Evolutionary conservation across 2,888 invertebrate genomes (phyloP), one percentile per base, ranked within the genome.

Genomic region (Athetis lepigone): DNA sequence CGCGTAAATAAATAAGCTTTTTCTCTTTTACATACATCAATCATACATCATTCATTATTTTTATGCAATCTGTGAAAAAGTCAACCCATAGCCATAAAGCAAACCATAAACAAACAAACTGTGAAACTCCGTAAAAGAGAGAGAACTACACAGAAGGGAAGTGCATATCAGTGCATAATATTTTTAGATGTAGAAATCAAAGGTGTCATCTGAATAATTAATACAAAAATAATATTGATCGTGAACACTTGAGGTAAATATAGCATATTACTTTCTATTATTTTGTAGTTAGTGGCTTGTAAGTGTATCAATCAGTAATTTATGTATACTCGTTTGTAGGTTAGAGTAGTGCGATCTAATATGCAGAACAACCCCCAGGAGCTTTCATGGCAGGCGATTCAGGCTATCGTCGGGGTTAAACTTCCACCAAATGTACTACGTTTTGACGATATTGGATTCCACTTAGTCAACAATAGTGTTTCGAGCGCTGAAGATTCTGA

Each of bases 321-420:
- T 86, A 83, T 89, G 80, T 86, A 91, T 89, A 90, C 90, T 93
- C 92, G 88, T 95, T 95, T 95, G 89, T 95, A 95, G 95, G 95
- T 95, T 95, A 95, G 89, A 94, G 88, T 95, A 94, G 95, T 93
- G 89, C 95, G 92, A 93, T 92, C 90, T 94, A 95, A 93, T 94
- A 95, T 95, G 95, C 95, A 95, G 95, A 95, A 93, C 94, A 95
- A 95, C 95, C 95, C 95, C 93, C 95, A 95, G 92, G 94, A 95
- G 94, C 95, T 95, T 92, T 95, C 95, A 93, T 95, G 95, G 95
- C 95, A 95, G 90, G 95, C 95, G 89, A 95, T 95, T 88, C 95
- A 95, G 89, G 90, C 94, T 92, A 95, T 95, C 80, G 95, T 95
- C 84, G 95, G 95, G 90, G 95, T 95, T 88, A 95, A 95, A 90